A percentile compares a stretch with the other conserved stretches of the same genome.
phyloP scores from a whole-genome alignment of 1,140 invertebrate species.

The Drosophila subpulchrella region DNA sequence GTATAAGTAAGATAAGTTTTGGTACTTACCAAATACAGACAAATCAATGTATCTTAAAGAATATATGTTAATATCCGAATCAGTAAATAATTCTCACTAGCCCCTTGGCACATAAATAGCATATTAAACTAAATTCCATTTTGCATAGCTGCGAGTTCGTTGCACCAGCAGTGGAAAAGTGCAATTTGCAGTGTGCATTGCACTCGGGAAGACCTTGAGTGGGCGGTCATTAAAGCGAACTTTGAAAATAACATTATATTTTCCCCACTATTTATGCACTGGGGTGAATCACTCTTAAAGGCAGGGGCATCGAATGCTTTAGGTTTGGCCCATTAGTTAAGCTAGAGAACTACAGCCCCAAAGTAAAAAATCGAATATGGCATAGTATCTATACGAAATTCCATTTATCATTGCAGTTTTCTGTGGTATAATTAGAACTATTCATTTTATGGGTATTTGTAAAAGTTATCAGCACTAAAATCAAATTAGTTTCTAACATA shows the following conservation, averaged over 20 bases:
- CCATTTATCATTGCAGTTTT: not conserved
- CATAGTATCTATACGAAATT: not conserved
- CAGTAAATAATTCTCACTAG: not conserved
- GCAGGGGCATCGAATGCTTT: not conserved
- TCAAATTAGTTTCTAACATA: too few relatives aligned
- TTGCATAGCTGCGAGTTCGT: slow-evolving; percentile 62
- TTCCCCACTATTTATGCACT: not conserved
- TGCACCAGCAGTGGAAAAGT: slow-evolving; percentile 46
- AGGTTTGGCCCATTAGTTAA: not conserved
- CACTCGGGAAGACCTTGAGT: slow-evolving; percentile 33
- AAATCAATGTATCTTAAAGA: not conserved
- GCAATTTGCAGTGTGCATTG: slow-evolving; percentile 17
- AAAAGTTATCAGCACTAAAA: too few relatives aligned
- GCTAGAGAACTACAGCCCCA: too few relatives aligned
- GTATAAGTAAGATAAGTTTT: too few relatives aligned
- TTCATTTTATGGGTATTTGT: too few relatives aligned
- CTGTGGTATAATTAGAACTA: too few relatives aligned
- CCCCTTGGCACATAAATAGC: not conserved
- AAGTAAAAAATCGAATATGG: not conserved
- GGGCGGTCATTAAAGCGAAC: not conserved
- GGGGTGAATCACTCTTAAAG: slow-evolving; percentile 4
- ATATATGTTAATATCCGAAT: too few relatives aligned
- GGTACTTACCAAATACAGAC: not conserved
- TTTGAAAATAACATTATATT: slow-evolving; percentile 24
- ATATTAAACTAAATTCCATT: slow-evolving; percentile 22